These are phyloP conservation scores for Paraplagusia blochii DNA, from an alignment of 2,113 vertebrate species.

Conservation along the genomic window DNA sequence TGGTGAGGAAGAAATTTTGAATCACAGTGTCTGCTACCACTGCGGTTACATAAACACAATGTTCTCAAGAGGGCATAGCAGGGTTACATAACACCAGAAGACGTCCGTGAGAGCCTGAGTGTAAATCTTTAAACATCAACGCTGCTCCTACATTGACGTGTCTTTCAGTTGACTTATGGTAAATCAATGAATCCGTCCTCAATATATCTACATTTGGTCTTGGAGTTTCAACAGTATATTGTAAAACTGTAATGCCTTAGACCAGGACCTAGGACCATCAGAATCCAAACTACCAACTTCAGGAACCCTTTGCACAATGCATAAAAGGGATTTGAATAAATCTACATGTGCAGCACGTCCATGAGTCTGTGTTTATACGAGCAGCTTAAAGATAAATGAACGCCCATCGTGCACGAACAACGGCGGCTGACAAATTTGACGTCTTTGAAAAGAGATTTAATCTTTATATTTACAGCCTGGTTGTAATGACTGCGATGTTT, in stretches of 20 bases:
- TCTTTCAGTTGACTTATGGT: constrained; percentile 57
- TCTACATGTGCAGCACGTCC: no score
- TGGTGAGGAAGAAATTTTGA: constrained; percentile 11
- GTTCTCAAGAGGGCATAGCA: constrained; percentile 42
- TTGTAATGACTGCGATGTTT: no score
- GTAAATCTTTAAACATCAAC: constrained; percentile 33
- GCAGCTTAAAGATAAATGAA: background rate
- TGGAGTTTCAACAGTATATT: no score
- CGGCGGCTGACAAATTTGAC: background rate
- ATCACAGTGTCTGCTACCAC: constrained; percentile 20
- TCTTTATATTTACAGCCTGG: no score
- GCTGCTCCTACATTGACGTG: constrained; percentile 42
- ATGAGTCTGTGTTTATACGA: background rate
- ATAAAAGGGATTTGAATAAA: no score
- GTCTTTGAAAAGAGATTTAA: background rate
- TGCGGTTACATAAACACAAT: constrained; percentile 41
- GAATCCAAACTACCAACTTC: no score
- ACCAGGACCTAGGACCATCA: no score
- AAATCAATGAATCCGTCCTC: constrained; percentile 50
- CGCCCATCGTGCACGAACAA: background rate
- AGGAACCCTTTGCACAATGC: no score
- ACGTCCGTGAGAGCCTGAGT: constrained; percentile 23
- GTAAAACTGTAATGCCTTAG: no score
- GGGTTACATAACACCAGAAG: constrained; percentile 49
- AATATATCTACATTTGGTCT: constrained; percentile 2